phyloP scores from a whole-genome alignment of 2,888 invertebrate species.

The Zootermopsis nevadensis region DNA sequence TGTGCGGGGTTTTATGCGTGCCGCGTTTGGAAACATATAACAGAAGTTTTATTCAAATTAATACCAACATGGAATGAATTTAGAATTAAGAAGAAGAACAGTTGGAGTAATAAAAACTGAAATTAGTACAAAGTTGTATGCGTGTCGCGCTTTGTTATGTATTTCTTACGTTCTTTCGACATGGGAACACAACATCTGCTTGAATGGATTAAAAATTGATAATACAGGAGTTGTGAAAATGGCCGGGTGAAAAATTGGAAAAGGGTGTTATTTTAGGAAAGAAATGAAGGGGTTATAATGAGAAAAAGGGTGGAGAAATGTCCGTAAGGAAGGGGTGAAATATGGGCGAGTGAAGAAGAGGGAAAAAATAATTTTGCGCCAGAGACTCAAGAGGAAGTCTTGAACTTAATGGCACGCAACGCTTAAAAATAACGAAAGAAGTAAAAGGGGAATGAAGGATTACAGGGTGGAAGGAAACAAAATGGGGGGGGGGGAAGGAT shows the following conservation, averaged over 20 bases:
- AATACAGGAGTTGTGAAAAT: conserved; percentile 14
- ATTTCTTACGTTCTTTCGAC: neutral
- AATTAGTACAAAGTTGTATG: too few species aligned
- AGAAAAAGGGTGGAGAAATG: conserved; percentile 27
- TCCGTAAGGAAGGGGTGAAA: conserved; percentile 22
- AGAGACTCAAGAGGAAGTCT: conserved; percentile 33
- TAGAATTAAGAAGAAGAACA: too few species aligned
- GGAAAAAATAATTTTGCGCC: conserved; percentile 36
- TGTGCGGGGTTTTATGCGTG: too few species aligned
- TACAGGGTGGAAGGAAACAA: neutral
- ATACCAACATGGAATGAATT: too few species aligned
- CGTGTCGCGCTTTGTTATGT: too few species aligned
- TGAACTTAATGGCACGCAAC: conserved; percentile 38
- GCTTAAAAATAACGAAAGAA: conserved; percentile 25
- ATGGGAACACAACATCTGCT: conserved; percentile 28
- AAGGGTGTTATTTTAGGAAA: conserved; percentile 36
- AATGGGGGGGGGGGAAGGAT: neutral
- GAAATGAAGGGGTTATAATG: conserved; percentile 22
- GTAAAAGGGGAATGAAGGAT: conserved; percentile 3
- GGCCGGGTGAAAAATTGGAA: conserved; percentile 17
- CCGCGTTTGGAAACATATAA: too few species aligned
- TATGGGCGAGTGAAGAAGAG: conserved; percentile 12
- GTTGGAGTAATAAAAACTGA: too few species aligned
- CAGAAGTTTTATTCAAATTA: too few species aligned
- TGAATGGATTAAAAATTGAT: conserved; percentile 19